Percentiles rank a stretch among this genome's conserved stretches.
phyloP scores from a whole-genome alignment of 2,888 invertebrate species.

The Cremastinae sp. region DNA sequence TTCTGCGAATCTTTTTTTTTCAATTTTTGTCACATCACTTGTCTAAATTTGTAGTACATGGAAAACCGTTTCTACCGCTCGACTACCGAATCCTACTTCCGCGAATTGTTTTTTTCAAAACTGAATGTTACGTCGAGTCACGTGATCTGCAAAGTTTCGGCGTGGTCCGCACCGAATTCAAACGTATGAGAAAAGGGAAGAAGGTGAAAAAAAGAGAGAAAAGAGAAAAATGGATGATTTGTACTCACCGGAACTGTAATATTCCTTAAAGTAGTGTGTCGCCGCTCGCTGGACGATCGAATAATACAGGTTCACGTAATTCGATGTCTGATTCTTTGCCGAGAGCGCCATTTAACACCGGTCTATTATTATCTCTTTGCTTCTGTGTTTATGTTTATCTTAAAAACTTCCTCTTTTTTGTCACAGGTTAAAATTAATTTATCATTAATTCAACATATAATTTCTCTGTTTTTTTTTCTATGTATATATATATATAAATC shows the following conservation, averaged over 20 bases:
- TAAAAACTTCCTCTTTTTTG: constrained; percentile 37
- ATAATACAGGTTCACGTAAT: constrained; percentile 86
- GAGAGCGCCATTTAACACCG: constrained; percentile 80
- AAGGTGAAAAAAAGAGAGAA: constrained; percentile 15
- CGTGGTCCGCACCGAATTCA: neutral
- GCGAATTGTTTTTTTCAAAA: no score
- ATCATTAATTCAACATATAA: constrained; percentile 39
- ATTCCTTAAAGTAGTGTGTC: constrained; percentile 85
- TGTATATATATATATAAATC: constrained; percentile 25
- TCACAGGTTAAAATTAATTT: constrained; percentile 26
- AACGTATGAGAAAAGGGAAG: neutral
- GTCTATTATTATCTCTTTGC: constrained; percentile 61
- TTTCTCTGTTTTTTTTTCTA: constrained; percentile 10
- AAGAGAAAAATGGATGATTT: constrained; percentile 25
- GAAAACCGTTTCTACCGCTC: no score
- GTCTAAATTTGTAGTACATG: no score
- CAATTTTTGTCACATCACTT: no score
- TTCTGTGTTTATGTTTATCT: constrained; percentile 59
- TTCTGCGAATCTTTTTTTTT: no score
- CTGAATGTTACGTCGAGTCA: no score
- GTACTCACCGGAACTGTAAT: constrained; percentile 84
- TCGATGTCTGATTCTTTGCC: constrained; percentile 82
- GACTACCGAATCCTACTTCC: no score
- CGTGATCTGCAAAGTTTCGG: no score
- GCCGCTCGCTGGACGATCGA: constrained; percentile 86